Evolutionary conservation across 2,113 vertebrate species (phyloP).

Genomic region (Stomatorhinus ivindoensis): DNA sequence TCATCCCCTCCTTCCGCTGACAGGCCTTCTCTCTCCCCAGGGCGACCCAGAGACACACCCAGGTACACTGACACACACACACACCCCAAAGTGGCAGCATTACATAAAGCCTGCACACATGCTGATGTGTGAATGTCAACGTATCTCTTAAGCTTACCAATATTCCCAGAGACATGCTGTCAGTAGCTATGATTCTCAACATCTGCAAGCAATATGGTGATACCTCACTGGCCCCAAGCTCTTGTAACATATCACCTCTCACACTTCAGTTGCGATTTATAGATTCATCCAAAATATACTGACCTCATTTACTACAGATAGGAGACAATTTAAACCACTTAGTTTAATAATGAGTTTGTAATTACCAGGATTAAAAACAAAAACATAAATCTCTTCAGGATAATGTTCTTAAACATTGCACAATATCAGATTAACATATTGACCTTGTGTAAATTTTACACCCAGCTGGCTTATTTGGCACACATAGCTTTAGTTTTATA

Average conservation of each 20-base stretch:
- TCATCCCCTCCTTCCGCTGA: background rate
- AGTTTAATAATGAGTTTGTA: background rate
- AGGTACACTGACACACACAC: background rate
- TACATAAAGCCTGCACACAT: background rate
- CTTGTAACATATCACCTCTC: background rate
- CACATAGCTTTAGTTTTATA: background rate
- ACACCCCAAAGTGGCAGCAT: background rate
- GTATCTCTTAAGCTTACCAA: background rate
- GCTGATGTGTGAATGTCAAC: background rate
- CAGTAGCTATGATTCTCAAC: background rate
- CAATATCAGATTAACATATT: background rate
- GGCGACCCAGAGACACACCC: background rate
- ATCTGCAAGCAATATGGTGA: background rate
- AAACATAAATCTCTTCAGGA: background rate
- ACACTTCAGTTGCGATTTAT: background rate
- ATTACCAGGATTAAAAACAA: background rate
- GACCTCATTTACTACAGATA: background rate
- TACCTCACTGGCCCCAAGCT: background rate
- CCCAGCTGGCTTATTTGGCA: background rate
- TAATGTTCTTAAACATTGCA: background rate
- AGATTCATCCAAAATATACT: background rate
- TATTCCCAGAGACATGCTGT: background rate
- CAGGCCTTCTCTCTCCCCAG: background rate
- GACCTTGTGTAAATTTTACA: background rate
- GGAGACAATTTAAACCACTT: background rate